phyloP scores from a whole-genome alignment of 2,888 invertebrate genomes.

The Epinotia nisella region DNA sequence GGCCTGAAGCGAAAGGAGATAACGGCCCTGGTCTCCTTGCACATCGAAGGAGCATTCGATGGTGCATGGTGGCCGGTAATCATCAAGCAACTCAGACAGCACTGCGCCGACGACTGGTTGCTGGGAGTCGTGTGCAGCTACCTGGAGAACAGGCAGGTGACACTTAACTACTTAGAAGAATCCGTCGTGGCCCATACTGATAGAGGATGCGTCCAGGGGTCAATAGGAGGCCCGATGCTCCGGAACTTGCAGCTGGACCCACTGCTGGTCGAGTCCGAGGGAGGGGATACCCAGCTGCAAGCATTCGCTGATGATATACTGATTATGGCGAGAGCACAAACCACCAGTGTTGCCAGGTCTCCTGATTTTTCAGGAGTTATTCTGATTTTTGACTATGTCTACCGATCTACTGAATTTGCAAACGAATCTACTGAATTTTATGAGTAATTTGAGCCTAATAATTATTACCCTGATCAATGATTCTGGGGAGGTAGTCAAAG shows the following conservation, averaged over 20 bases:
- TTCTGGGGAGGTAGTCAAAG: background rate
- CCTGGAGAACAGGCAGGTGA: background rate
- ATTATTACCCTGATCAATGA: background rate
- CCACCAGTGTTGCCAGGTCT: background rate
- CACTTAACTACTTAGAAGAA: background rate
- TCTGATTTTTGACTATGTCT: background rate
- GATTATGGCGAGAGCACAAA: no score
- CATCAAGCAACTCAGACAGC: background rate
- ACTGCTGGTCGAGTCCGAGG: no score
- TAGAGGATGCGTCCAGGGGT: no score
- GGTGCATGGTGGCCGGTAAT: constrained; percentile 9
- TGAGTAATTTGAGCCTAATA: background rate
- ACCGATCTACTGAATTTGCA: background rate
- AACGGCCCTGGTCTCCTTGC: constrained; percentile 4
- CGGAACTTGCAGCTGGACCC: no score
- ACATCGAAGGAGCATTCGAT: constrained; percentile 27
- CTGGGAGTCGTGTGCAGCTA: background rate
- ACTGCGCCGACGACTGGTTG: background rate
- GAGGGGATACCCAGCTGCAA: no score
- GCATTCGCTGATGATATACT: no score
- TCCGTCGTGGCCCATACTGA: no score
- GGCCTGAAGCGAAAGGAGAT: background rate
- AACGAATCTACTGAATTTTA: background rate
- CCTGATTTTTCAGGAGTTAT: no score
- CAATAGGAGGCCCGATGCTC: no score